Conservation (phyloP, 2,888 invertebrate species). For the Sympetrum striolatum region DNA sequence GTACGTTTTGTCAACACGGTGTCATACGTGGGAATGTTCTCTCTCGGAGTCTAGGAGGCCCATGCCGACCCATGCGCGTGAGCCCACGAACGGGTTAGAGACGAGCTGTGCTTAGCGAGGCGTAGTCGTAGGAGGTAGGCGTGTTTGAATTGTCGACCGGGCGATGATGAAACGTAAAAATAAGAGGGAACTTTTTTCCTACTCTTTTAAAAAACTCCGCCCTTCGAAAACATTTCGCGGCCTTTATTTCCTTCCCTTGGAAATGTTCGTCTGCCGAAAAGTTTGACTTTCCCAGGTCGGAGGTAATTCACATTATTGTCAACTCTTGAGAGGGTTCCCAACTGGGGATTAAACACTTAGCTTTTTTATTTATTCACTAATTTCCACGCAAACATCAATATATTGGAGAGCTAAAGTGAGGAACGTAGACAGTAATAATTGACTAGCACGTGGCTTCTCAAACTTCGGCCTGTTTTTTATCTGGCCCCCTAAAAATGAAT, state of each 20-base stretch:
- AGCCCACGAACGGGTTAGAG: background rate
- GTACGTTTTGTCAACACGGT: slow-evolving; percentile 24
- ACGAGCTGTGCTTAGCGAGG: background rate
- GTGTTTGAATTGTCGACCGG: background rate
- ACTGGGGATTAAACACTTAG: too few species aligned
- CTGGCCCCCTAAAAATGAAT: too few species aligned
- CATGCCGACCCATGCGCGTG: background rate
- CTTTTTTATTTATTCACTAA: too few species aligned
- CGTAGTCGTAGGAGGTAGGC: background rate
- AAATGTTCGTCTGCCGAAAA: background rate
- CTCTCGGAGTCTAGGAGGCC: background rate
- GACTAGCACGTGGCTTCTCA: too few species aligned
- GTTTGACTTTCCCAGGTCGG: background rate
- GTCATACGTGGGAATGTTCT: slow-evolving; percentile 22
- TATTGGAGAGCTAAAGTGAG: too few species aligned
- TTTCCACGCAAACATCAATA: too few species aligned
- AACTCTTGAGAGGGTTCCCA: too few species aligned
- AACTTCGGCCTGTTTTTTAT: too few species aligned
- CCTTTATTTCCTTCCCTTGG: background rate
- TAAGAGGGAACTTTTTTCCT: background rate
- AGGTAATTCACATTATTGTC: too few species aligned
- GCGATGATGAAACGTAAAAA: background rate
- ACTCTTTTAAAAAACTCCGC: background rate
- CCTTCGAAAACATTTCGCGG: background rate
- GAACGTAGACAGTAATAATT: too few species aligned